Percentiles rank a stretch among this genome's conserved stretches.
Conservation (phyloP, 2,888 invertebrate species). For the Eulithis prunata region DNA sequence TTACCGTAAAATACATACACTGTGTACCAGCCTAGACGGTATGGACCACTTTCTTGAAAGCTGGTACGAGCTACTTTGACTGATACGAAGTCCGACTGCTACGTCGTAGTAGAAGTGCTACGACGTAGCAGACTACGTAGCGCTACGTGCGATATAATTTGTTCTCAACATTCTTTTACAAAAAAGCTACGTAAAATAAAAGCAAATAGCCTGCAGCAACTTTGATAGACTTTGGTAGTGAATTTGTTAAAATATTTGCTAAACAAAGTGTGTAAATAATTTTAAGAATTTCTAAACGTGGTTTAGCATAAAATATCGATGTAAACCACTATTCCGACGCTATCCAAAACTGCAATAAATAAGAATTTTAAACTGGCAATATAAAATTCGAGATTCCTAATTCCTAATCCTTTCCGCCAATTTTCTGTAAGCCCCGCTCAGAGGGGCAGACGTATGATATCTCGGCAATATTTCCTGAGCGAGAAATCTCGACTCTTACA, state of each 20-base stretch:
- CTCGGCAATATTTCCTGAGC: constrained; percentile 61
- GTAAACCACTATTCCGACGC: not conserved
- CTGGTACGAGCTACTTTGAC: too few species aligned
- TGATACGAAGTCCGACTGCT: not conserved
- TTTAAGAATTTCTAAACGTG: too few species aligned
- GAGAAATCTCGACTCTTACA: constrained; percentile 53
- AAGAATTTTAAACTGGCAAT: constrained; percentile 32
- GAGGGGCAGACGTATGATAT: constrained; percentile 63
- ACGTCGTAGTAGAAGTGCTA: not conserved
- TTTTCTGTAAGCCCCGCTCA: constrained; percentile 56
- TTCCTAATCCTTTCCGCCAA: constrained; percentile 56
- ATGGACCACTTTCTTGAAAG: too few species aligned
- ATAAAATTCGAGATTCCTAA: constrained; percentile 47
- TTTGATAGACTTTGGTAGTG: too few species aligned
- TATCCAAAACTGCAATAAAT: constrained; percentile 36
- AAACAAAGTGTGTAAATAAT: too few species aligned
- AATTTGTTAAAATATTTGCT: too few species aligned
- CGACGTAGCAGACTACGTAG: constrained; percentile 2
- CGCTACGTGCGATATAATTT: not conserved
- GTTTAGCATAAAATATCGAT: not conserved
- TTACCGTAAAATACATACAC: constrained; percentile 13
- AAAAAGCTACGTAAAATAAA: too few species aligned
- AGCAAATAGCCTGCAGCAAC: too few species aligned
- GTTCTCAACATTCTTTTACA: not conserved
- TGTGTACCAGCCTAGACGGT: too few species aligned